A percentile compares a stretch with the other conserved stretches of the same genome.
phyloP scores from a whole-genome alignment of 2,888 invertebrate species.

The Amorpha juglandis region DNA sequence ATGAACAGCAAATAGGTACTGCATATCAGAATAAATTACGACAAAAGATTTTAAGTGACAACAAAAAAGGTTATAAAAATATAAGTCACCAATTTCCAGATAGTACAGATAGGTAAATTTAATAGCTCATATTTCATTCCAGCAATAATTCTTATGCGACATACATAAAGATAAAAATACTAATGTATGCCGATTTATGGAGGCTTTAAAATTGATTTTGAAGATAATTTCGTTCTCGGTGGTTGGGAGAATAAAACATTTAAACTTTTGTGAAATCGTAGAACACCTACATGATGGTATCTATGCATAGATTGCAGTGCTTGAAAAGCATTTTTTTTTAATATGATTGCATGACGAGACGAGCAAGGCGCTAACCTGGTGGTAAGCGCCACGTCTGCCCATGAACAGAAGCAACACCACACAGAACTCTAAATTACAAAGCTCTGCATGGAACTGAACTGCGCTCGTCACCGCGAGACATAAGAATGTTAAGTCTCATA shows the following conservation, averaged over 20 bases:
- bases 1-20: too few relatives aligned
- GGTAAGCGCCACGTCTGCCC: too few relatives aligned
- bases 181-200: constrained; percentile 12
- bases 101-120: constrained; percentile 8
- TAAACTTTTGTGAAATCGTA: neutral
- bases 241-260: neutral
- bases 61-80: constrained; percentile 21
- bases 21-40: neutral
- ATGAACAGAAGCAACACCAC: too few relatives aligned
- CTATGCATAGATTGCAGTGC: neutral
- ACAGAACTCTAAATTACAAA: too few relatives aligned
- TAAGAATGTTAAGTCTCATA: too few relatives aligned
- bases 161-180: constrained; percentile 21
- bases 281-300: neutral
- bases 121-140: constrained; percentile 21
- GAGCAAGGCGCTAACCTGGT: too few relatives aligned
- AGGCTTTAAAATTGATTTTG: constrained; percentile 13
- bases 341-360: too few relatives aligned
- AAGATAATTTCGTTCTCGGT: neutral
- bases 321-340: too few relatives aligned
- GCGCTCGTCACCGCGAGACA: too few relatives aligned
- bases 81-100: constrained; percentile 15
- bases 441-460: too few relatives aligned
- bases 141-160: constrained; percentile 22
- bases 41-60: constrained; percentile 2